Conservation (phyloP, 2,113 vertebrate species). For the Plectropomus leopardus region DNA sequence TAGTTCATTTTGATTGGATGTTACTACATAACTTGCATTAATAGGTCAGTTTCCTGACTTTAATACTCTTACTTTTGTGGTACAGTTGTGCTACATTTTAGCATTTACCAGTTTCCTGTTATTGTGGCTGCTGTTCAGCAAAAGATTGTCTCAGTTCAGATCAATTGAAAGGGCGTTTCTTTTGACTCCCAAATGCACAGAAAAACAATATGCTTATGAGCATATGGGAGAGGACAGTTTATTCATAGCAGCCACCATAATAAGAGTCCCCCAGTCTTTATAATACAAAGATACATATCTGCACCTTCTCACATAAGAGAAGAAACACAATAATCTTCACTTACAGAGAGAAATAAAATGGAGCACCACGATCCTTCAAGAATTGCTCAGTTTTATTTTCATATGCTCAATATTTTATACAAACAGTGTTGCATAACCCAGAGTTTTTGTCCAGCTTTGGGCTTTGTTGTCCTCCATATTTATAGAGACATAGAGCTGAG, state of each 20-base stretch:
- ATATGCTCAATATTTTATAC: conserved; percentile 58
- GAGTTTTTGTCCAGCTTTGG: conserved; percentile 35
- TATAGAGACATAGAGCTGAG: conserved; percentile 32
- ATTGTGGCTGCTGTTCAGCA: background rate
- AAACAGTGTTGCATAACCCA: conserved; percentile 50
- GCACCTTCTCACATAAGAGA: background rate
- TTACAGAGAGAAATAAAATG: conserved; percentile 10
- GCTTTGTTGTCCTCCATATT: conserved; percentile 41
- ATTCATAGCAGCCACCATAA: background rate
- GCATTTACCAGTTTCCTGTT: background rate
- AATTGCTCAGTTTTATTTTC: conserved; percentile 37
- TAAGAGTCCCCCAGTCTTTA: background rate
- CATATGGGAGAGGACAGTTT: background rate
- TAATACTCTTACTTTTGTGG: background rate
- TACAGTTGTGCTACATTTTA: background rate
- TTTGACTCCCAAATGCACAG: background rate
- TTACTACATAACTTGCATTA: background rate
- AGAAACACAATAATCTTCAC: background rate
- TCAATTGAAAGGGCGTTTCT: too few species aligned
- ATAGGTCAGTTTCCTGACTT: background rate
- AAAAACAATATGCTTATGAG: background rate
- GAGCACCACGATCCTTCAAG: background rate
- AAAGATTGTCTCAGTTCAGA: too few species aligned
- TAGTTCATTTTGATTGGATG: background rate
- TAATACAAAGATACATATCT: background rate